Percentiles rank a stretch among this genome's conserved stretches.
Evolutionary conservation across 2,113 vertebrate species (phyloP).

Genomic region (Stegastes partitus): DNA sequence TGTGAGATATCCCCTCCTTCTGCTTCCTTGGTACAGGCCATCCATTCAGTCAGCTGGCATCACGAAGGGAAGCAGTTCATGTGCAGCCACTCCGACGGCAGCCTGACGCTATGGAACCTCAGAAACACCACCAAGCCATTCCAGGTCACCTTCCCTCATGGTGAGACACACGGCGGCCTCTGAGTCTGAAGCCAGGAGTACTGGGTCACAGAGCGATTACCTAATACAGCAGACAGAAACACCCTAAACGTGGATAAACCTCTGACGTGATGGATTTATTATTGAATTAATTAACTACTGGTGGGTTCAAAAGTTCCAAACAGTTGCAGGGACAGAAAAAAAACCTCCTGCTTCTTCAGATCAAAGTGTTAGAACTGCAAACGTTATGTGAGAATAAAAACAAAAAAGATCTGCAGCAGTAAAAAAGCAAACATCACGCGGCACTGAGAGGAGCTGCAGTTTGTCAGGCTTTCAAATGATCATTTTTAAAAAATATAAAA

Average conservation of each 20-base stretch:
- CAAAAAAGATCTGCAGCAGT: too few relatives aligned
- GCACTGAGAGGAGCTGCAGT: too few relatives aligned
- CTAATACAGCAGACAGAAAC: not conserved
- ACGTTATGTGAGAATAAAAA: too few relatives aligned
- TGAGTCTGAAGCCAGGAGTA: not conserved
- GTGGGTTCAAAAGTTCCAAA: too few relatives aligned
- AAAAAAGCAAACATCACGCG: too few relatives aligned
- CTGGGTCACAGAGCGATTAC: not conserved
- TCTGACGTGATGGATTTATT: too few relatives aligned
- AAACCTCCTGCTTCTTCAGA: too few relatives aligned
- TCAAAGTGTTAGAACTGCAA: too few relatives aligned
- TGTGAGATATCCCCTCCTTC: not conserved
- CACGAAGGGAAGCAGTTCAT: slow-evolving; percentile 98
- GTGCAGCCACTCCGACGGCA: slow-evolving; percentile 99
- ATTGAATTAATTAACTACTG: too few relatives aligned
- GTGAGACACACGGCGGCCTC: slow-evolving; percentile 82
- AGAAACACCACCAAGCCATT: slow-evolving; percentile 94
- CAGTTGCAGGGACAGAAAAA: too few relatives aligned
- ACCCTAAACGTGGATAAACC: not conserved
- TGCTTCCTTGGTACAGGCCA: slow-evolving; percentile 85
- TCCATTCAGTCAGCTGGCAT: slow-evolving; percentile 98
- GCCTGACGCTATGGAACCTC: slow-evolving; percentile 95
- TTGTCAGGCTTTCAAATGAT: too few relatives aligned
- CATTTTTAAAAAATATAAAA: too few relatives aligned
- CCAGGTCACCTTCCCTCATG: slow-evolving; percentile 96